Conservation (phyloP, 2,888 invertebrate species). For the Amblyteles armatorius region DNA sequence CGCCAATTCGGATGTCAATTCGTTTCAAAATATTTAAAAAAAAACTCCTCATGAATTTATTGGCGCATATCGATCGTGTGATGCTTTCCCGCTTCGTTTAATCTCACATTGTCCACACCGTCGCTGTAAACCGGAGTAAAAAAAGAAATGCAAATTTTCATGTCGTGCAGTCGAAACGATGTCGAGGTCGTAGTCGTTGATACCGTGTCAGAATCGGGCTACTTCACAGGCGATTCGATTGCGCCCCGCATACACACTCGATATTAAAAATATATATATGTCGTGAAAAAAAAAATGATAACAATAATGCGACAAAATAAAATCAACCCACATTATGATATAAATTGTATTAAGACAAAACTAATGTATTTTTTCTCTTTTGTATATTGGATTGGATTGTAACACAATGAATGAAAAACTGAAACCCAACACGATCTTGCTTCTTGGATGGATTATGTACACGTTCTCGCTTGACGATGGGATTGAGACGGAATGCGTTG, state of each 20-base stretch:
- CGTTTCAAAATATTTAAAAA: conserved; percentile 47
- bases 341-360: conserved; percentile 73
- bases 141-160: neutral
- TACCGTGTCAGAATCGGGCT: conserved; percentile 12
- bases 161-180: conserved; percentile 12
- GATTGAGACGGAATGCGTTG: conserved; percentile 74
- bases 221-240: conserved; percentile 73
- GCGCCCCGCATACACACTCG: conserved; percentile 70
- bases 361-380: conserved; percentile 85
- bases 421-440: conserved; percentile 84
- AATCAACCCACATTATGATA: conserved; percentile 64
- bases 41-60: conserved; percentile 67
- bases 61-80: conserved; percentile 75
- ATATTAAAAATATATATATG: conserved; percentile 69
- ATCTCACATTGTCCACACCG: conserved; percentile 14
- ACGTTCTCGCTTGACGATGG: conserved; percentile 80
- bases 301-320: conserved; percentile 38
- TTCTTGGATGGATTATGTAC: conserved; percentile 84
- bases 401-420: conserved; percentile 85
- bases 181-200: neutral
- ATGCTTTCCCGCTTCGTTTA: conserved; percentile 58
- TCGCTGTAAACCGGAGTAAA: conserved; percentile 1
- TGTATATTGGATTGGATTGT: conserved; percentile 85
- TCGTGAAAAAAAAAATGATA: conserved; percentile 50
- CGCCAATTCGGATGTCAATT: conserved; percentile 11